These are phyloP conservation scores for Excalfactoria chinensis DNA, from an alignment of 2,113 vertebrate species.

Conservation along the genomic window DNA sequence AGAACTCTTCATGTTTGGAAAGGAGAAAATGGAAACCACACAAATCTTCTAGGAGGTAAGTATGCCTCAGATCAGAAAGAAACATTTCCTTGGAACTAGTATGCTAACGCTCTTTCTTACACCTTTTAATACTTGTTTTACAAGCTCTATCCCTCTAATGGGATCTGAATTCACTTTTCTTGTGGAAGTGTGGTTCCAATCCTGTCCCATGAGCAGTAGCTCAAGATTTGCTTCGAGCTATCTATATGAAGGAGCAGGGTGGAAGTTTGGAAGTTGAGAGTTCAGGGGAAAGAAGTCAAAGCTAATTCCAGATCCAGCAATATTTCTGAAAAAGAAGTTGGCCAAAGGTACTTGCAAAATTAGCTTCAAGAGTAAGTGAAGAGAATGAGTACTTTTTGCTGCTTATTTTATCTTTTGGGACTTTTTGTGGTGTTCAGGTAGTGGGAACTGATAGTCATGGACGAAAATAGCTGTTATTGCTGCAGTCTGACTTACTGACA, in stretches of 20 bases:
- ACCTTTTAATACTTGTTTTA: not conserved
- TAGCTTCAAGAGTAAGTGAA: not conserved
- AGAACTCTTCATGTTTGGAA: not conserved
- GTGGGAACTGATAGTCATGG: not conserved
- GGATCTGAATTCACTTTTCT: not conserved
- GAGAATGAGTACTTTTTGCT: not conserved
- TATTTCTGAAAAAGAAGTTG: slow-evolving; percentile 1
- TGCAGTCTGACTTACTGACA: slow-evolving; percentile 11
- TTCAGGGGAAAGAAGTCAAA: not conserved
- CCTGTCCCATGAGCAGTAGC: not conserved
- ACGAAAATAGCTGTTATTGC: slow-evolving; percentile 18
- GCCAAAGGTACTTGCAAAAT: not conserved
- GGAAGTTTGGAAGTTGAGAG: not conserved
- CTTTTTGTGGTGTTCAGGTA: not conserved
- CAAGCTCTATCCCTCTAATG: not conserved
- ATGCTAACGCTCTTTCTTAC: not conserved
- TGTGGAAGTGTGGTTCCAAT: not conserved
- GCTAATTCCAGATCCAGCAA: not conserved
- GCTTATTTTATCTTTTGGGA: slow-evolving; percentile 24
- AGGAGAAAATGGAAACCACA: not conserved
- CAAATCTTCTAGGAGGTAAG: not conserved
- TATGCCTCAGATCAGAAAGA: not conserved
- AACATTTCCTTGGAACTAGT: not conserved
- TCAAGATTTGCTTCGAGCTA: not conserved
- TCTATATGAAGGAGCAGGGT: not conserved